These are phyloP conservation scores for Pseudochirops cupreus DNA, from an alignment of 2,797 vertebrate species.

Conservation along the genomic window DNA sequence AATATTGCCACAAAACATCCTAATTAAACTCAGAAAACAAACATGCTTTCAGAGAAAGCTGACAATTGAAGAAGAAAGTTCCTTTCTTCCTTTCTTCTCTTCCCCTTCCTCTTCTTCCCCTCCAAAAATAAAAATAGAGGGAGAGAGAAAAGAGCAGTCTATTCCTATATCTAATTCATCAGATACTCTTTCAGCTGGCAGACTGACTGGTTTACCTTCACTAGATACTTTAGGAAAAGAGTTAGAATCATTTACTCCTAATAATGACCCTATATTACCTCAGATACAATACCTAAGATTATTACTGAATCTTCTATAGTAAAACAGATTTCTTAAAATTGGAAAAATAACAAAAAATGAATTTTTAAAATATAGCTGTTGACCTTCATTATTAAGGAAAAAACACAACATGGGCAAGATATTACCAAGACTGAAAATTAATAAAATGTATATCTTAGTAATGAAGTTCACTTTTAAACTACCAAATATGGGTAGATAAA, in stretches of 20 bases:
- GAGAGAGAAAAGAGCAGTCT: constrained; percentile 40
- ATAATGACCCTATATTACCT: not conserved
- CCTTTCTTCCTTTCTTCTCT: constrained; percentile 53
- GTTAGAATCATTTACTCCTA: constrained; percentile 50
- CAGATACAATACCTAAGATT: not conserved
- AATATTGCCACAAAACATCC: not conserved
- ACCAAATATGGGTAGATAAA: not conserved
- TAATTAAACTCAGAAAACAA: not conserved
- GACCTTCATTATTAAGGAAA: not conserved
- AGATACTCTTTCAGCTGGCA: constrained; percentile 70
- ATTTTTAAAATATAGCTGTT: not conserved
- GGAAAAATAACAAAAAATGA: not conserved
- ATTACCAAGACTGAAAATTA: not conserved
- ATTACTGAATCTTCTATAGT: not conserved
- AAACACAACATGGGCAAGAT: not conserved
- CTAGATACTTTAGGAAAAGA: constrained; percentile 46
- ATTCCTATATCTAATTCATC: constrained; percentile 61
- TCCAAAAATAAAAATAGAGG: constrained; percentile 42
- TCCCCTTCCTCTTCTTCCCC: constrained; percentile 18
- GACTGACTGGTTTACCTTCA: constrained; percentile 44
- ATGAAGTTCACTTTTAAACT: not conserved
- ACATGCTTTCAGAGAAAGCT: not conserved
- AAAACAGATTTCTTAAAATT: not conserved
- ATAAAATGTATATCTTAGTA: not conserved
- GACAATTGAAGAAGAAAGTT: constrained; percentile 4